Evolutionary conservation across 2,797 vertebrate genomes (phyloP), one percentile per base, ranked within the genome.

Genomic region (Argentina silus): DNA sequence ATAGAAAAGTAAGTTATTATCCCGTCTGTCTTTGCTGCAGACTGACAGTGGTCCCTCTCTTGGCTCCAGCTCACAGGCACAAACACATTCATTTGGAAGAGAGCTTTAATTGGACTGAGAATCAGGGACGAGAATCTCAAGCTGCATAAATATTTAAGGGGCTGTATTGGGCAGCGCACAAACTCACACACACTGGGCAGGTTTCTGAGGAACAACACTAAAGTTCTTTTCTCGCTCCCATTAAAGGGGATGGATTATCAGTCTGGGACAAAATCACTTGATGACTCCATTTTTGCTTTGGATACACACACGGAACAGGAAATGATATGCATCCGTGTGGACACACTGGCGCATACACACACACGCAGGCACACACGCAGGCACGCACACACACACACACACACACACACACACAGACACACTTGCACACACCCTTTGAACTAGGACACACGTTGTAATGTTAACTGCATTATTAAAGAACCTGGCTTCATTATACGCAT

Each of bases 381-480:
- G 3, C 61, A 63, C 6, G 0, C 7, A 43, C 57, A 44, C 61
- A 43, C 14, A 44, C 61, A 63, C 61, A 17, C 61, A 60, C 0
- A 27, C 23, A 60, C 23, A 60, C 61, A n/a, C 61, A 63, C 36
- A 63, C 61, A 64, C 42, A 64, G 36, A 64, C 61, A 17, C 62
- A 45, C 62, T 45, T 42, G 17, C n/a, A 47, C 47, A 67, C 69
- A 72, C 68, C 74, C 80, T 88, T 88, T 86, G 85, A 92, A 90
- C 79, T 88, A 78, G 90, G 88, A 65, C 27, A 36, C 27, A 36
- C 27, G 4, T 36, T 36, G 80, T 87, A 90, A 90, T 89, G 86
- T 87, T 87, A 86, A 87, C 85, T 91, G 84, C 81, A 93, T 91
- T 90, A 90, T 91, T 93, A 91, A 93, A 87, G 77, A 88, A 77